Percentiles rank a stretch among this genome's conserved stretches.
phyloP scores from a whole-genome alignment of 2,888 invertebrate species.

The Nymphalis polychloros region DNA sequence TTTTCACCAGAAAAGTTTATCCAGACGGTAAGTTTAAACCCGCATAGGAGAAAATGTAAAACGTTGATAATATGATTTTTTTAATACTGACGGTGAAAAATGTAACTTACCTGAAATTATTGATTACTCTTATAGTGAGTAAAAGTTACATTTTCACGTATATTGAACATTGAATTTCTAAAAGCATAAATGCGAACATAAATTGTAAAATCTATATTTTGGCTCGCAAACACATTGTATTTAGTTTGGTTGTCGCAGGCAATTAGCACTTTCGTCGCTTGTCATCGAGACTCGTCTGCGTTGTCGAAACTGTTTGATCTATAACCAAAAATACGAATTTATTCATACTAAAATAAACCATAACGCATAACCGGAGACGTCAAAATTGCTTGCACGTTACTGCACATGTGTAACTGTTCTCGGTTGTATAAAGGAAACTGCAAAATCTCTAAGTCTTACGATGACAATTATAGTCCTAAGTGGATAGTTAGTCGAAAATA shows the following conservation, averaged over 20 bases:
- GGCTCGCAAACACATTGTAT: slow-evolving; percentile 50
- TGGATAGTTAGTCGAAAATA: slow-evolving; percentile 33
- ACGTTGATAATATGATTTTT: no score
- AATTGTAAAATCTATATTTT: slow-evolving; percentile 43
- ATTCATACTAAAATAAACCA: slow-evolving; percentile 33
- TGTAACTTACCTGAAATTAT: no score
- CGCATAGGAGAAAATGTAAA: background rate
- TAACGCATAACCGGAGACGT: slow-evolving; percentile 24
- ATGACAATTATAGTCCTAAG: slow-evolving; percentile 34
- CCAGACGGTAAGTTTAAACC: slow-evolving; percentile 11
- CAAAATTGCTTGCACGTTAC: slow-evolving; percentile 24
- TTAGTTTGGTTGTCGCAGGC: slow-evolving; percentile 54
- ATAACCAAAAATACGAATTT: slow-evolving; percentile 35
- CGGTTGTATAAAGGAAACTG: slow-evolving; percentile 22
- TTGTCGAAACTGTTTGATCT: slow-evolving; percentile 41
- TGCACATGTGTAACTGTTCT: background rate
- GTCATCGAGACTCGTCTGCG: slow-evolving; percentile 54
- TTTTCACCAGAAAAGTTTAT: slow-evolving; percentile 17
- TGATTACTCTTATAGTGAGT: no score
- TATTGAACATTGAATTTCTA: background rate
- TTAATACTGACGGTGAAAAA: no score
- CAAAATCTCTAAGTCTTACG: slow-evolving; percentile 23
- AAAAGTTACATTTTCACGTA: no score
- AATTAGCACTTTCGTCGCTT: slow-evolving; percentile 72
- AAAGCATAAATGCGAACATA: slow-evolving; percentile 22